These are phyloP conservation scores for Brachionus asplanchnoidis DNA, from an alignment of 1,140 invertebrate species.

Conservation along the genomic window DNA sequence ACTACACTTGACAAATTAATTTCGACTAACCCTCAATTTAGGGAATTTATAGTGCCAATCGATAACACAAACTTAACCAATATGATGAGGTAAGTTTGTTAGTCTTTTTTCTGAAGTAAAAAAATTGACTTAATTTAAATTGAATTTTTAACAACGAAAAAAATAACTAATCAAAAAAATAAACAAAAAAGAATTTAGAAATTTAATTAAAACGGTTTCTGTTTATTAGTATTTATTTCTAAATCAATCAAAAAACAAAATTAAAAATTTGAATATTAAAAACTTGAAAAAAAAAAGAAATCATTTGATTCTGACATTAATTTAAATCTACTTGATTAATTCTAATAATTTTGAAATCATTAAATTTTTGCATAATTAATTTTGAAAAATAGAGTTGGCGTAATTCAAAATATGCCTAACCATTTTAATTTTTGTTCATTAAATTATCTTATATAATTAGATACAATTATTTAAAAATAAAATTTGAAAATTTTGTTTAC, in stretches of 20 bases:
- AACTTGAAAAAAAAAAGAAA: too few species aligned
- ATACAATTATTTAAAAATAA: too few species aligned
- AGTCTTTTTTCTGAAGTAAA: background rate
- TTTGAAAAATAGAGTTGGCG: too few species aligned
- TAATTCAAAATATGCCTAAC: too few species aligned
- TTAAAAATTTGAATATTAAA: too few species aligned
- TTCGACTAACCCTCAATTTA: conserved; percentile 10
- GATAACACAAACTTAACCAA: background rate
- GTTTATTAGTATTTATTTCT: background rate
- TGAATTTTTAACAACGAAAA: background rate
- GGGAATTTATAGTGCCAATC: background rate
- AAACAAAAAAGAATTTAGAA: background rate
- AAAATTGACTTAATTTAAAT: background rate
- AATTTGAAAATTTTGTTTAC: too few species aligned
- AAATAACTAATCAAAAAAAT: background rate
- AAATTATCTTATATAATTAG: too few species aligned
- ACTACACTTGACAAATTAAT: background rate
- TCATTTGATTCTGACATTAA: too few species aligned
- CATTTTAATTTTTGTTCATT: too few species aligned
- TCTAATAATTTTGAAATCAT: too few species aligned
- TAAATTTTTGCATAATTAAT: too few species aligned
- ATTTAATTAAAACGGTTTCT: background rate
- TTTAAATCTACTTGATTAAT: too few species aligned
- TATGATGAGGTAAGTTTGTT: background rate
- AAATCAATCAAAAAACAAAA: background rate